Base-by-base conservation (phyloP, 2,888 invertebrate species). In the Troides aeacus region DNA sequence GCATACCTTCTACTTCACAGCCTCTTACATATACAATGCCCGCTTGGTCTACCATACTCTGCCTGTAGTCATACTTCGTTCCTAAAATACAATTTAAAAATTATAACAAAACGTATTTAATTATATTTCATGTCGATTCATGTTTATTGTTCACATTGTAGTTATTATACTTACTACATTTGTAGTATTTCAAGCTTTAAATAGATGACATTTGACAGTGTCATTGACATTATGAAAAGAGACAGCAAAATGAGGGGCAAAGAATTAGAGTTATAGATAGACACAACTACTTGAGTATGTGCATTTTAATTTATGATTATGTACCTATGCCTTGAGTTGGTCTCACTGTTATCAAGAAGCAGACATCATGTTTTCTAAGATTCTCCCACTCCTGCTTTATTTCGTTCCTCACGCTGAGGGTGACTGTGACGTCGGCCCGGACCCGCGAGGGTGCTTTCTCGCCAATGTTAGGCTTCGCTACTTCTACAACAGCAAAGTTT, bases 1-100 rank as follows among this genome's bases (percentile, higher is more conserved):
- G 88, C 97, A 99, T 97, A 1, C 99, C 99, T 86, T 99, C 99
- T 46, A 99, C 96, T 89, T 99, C 99, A 88, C 99, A 99, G 0
- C 99, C 99, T 23, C 99, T 94, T 0, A 99, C 98, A 81, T 95
- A 97, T 0, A 95, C 94, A 74, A 99, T 93, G 0, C 99, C 98
- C 3, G 98, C 97, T 93, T 99, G 98, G 0, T 98, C 96, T 39
- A 98, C 95, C 88, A 99, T 99, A 10, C 97, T 96, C 75, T 96
- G 94, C 77, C 96, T 94, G 77, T 95, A 95, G 84, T 96, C 96
- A 80, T 97, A 97, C 81, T 95, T 96, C 7, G 97, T 96, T 64
- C 96, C 96, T 92, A 68, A 18, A 64, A 66, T 6, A 39, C 39
- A 39, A 39, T 39, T 39, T 10, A 39, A 39, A 39, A 30, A 30